Percentiles rank a stretch among this genome's conserved stretches.
These are phyloP conservation scores for Morone saxatilis DNA, from an alignment of 2,113 vertebrate genomes.

Conservation along the genomic window DNA sequence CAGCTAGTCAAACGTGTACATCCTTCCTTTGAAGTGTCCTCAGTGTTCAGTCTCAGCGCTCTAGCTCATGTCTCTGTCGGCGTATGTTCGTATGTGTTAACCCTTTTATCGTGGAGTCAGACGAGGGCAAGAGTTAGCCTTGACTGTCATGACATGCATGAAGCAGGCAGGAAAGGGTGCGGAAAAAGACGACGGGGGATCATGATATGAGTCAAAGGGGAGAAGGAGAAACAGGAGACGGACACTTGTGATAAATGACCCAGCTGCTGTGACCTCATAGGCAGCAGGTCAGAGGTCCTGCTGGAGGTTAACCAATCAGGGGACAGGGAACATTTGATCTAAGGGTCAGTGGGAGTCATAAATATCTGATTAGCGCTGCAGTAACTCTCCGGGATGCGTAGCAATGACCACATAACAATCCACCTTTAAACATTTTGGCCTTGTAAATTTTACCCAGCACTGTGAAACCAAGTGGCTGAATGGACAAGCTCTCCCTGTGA, in stretches of 20 bases:
- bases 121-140: constrained; percentile 2
- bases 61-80: neutral
- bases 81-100: neutral
- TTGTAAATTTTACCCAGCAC: neutral
- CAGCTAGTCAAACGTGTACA: constrained; percentile 19
- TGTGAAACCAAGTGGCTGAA: constrained; percentile 9
- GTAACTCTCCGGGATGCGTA: constrained; percentile 8
- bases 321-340: constrained; percentile 60
- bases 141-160: neutral
- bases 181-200: constrained; percentile 29
- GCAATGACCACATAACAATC: constrained; percentile 17
- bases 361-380: constrained; percentile 64
- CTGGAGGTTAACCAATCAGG: constrained; percentile 62
- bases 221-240: constrained; percentile 48
- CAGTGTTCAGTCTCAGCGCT: neutral
- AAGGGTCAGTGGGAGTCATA: constrained; percentile 46
- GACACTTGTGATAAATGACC: constrained; percentile 60
- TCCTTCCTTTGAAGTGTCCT: constrained; percentile 10
- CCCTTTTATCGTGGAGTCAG: constrained; percentile 15
- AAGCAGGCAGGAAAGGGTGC: constrained; percentile 6
- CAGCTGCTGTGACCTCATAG: constrained; percentile 66
- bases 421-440: neutral
- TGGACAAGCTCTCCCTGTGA: constrained; percentile 3
- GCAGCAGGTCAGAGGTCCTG: constrained; percentile 56
- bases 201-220: constrained; percentile 46